phyloP scores from a whole-genome alignment of 2,888 invertebrate species.

The Allygus modestus region DNA sequence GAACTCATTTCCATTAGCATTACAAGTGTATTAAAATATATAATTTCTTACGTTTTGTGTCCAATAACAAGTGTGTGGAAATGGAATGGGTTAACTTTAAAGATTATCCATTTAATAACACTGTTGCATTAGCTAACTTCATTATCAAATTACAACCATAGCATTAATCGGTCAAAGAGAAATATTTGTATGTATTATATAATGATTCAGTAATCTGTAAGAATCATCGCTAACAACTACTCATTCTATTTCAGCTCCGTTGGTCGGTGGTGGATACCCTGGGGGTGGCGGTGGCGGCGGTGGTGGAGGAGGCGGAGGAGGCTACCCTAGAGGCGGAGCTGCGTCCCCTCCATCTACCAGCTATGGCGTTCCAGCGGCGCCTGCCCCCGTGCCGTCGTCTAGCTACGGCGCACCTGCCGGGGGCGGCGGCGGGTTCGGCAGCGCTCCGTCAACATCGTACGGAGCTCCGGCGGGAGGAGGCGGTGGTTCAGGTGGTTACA shows the following conservation, averaged over 20 bases:
- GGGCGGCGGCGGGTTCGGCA: slow-evolving; percentile 39
- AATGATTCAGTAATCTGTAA: too few species aligned
- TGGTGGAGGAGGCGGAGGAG: slow-evolving; percentile 49
- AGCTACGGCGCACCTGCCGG: slow-evolving; percentile 68
- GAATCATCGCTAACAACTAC: too few species aligned
- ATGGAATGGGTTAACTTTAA: too few species aligned
- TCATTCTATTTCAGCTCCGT: slow-evolving; percentile 65
- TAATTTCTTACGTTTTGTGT: too few species aligned
- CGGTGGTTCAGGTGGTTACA: slow-evolving; percentile 67
- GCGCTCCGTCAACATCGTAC: slow-evolving; percentile 58
- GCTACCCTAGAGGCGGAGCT: slow-evolving; percentile 57
- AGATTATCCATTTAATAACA: too few species aligned
- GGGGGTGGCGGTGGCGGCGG: slow-evolving; percentile 48
- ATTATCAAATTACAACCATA: too few species aligned
- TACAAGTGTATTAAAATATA: too few species aligned
- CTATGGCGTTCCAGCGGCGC: slow-evolving; percentile 68
- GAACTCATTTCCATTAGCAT: too few species aligned
- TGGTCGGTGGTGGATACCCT: slow-evolving; percentile 62
- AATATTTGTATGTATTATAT: too few species aligned
- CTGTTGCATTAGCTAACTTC: too few species aligned
- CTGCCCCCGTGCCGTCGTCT: slow-evolving; percentile 68
- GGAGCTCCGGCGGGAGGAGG: slow-evolving; percentile 57
- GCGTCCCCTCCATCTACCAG: slow-evolving; percentile 67
- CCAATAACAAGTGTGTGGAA: too few species aligned
- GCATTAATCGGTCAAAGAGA: too few species aligned